Conservation (phyloP, 2,797 vertebrate species). For the Uromys caudimaculatus region DNA sequence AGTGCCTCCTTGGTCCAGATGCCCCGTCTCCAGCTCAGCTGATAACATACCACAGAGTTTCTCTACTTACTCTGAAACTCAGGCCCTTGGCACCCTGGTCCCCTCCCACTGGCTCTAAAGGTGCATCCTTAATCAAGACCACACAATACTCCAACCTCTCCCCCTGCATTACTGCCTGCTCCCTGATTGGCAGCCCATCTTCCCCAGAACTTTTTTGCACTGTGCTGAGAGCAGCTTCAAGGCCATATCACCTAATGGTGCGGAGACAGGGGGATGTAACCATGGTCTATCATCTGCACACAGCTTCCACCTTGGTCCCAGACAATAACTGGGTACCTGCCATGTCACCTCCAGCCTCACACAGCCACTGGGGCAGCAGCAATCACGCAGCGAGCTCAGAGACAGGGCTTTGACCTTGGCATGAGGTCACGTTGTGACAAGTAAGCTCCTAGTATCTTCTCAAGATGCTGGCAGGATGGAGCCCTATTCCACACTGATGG, state of each 20-base stretch:
- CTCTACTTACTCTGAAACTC: background rate
- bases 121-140: too few relatives aligned
- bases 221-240: background rate
- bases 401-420: background rate
- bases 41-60: fast-evolving
- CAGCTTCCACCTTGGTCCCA: background rate
- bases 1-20: background rate
- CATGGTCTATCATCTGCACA: fast-evolving
- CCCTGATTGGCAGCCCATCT: background rate
- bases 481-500: background rate
- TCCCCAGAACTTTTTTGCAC: background rate
- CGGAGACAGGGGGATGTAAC: background rate
- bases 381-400: background rate
- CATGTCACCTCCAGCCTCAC: background rate
- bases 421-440: background rate
- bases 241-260: background rate
- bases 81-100: background rate
- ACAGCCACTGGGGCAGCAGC: background rate
- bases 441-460: background rate
- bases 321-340: too few relatives aligned
- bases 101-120: background rate
- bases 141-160: fast-evolving
- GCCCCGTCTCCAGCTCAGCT: too few relatives aligned
- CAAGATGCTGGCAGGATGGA: background rate
- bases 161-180: background rate